Percentiles rank a stretch among this genome's conserved stretches.
These are phyloP conservation scores for Euclidia mi DNA, from an alignment of 2,888 invertebrate genomes.

Conservation along the genomic window DNA sequence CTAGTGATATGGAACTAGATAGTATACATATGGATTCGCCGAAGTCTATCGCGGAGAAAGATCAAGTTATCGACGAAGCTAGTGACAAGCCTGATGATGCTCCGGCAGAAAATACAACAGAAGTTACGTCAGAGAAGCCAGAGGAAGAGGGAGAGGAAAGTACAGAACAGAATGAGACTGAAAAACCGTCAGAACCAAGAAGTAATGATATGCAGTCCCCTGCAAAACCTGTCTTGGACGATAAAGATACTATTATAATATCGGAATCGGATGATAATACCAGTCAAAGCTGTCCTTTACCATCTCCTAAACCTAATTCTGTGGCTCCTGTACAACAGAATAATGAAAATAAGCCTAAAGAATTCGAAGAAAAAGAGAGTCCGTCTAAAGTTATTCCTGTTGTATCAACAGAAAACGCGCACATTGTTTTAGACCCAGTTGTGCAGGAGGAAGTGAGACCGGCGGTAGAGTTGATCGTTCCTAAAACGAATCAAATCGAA, in stretches of 20 bases:
- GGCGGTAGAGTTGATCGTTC: conserved; percentile 74
- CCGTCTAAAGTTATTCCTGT: conserved; percentile 83
- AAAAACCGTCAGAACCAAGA: conserved; percentile 65
- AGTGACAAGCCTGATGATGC: conserved; percentile 67
- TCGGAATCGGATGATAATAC: conserved; percentile 87
- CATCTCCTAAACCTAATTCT: conserved; percentile 80
- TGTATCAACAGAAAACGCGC: conserved; percentile 82
- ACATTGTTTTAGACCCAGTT: conserved; percentile 82
- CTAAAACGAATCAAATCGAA: conserved; percentile 79
- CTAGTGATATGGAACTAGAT: conserved; percentile 87
- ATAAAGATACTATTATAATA: conserved; percentile 85
- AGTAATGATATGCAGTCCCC: conserved; percentile 77
- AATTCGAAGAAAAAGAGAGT: conserved; percentile 79
- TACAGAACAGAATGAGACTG: conserved; percentile 31
- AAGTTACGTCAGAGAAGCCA: conserved; percentile 50
- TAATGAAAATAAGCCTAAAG: conserved; percentile 76
- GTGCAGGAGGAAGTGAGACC: conserved; percentile 75
- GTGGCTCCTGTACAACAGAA: conserved; percentile 69
- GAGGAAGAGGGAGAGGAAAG: conserved; percentile 55
- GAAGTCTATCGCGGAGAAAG: conserved; percentile 80
- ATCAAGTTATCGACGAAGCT: conserved; percentile 78
- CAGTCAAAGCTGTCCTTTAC: conserved; percentile 85
- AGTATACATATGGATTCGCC: conserved; percentile 87
- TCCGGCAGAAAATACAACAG: conserved; percentile 53
- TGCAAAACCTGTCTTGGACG: conserved; percentile 71